These are phyloP conservation scores for Petrocephalus microphthalmus DNA, from an alignment of 2,113 vertebrate species.

Conservation along the genomic window DNA sequence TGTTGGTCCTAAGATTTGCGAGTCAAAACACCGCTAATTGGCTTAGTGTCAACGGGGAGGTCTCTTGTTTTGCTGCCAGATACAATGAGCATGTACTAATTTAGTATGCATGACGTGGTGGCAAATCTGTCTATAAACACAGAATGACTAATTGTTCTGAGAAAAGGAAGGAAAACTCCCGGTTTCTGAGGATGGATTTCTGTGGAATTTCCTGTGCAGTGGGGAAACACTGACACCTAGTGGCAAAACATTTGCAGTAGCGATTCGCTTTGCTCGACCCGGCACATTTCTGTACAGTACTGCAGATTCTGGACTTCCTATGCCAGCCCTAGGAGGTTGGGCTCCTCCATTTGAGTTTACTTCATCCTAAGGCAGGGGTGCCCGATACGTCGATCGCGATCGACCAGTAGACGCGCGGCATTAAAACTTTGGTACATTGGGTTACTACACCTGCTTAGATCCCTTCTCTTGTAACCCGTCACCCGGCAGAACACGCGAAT, in stretches of 20 bases:
- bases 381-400: too few species aligned
- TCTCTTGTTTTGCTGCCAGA: neutral
- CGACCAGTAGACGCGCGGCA: too few species aligned
- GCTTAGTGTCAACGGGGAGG: neutral
- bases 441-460: too few species aligned
- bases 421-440: too few species aligned
- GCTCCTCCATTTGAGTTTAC: neutral
- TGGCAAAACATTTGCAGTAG: slow-evolving; percentile 6
- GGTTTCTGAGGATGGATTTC: too few species aligned
- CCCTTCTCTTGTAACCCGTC: too few species aligned
- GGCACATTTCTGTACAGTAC: neutral
- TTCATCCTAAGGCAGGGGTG: too few species aligned
- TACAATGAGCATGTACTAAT: neutral
- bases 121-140: slow-evolving; percentile 6
- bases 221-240: slow-evolving; percentile 39
- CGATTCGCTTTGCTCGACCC: neutral
- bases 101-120: neutral
- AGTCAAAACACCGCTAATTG: slow-evolving; percentile 8
- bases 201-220: neutral
- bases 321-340: neutral
- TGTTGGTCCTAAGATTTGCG: slow-evolving; percentile 12
- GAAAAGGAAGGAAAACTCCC: neutral
- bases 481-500: too few species aligned
- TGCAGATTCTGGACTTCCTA: neutral
- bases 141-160: neutral